These are phyloP conservation scores for Euspilapteryx auroguttella DNA, from an alignment of 2,888 invertebrate genomes.

Conservation along the genomic window DNA sequence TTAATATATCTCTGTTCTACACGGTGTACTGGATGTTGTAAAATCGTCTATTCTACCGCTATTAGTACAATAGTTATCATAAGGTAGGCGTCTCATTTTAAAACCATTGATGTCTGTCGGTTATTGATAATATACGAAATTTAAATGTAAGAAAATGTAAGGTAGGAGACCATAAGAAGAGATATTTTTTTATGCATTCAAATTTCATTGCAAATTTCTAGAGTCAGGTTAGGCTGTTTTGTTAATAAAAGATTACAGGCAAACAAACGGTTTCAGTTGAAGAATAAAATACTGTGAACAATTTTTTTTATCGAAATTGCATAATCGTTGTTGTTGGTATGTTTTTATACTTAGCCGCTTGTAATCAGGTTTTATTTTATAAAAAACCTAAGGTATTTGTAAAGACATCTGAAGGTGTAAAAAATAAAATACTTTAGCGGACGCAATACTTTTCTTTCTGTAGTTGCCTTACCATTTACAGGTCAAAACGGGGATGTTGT, in stretches of 20 bases:
- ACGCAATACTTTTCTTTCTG: slow-evolving; percentile 31
- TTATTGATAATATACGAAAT: no score
- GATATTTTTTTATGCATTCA: slow-evolving; percentile 59
- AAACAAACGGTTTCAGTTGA: slow-evolving; percentile 1
- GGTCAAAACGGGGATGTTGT: no score
- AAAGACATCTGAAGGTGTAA: slow-evolving; percentile 42
- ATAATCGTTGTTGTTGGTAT: slow-evolving; percentile 51
- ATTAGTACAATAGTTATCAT: no score
- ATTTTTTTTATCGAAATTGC: slow-evolving; percentile 32
- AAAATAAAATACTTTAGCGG: slow-evolving; percentile 51
- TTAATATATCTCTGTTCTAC: no score
- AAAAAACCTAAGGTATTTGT: slow-evolving; percentile 39
- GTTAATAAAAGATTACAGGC: slow-evolving; percentile 7
- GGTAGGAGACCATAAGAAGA: slow-evolving; percentile 57
- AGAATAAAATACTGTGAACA: slow-evolving; percentile 14
- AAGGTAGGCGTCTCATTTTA: no score
- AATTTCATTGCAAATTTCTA: slow-evolving; percentile 37
- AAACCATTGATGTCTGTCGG: no score
- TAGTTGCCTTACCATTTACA: no score
- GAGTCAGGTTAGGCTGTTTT: slow-evolving; percentile 24
- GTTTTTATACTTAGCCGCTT: slow-evolving; percentile 52
- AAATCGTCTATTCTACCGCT: no score
- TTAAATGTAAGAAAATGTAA: slow-evolving; percentile 54
- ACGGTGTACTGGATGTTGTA: no score
- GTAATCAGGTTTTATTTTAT: slow-evolving; percentile 46